phyloP scores from a whole-genome alignment of 2,888 invertebrate species.

The Agonopterix arenella region DNA sequence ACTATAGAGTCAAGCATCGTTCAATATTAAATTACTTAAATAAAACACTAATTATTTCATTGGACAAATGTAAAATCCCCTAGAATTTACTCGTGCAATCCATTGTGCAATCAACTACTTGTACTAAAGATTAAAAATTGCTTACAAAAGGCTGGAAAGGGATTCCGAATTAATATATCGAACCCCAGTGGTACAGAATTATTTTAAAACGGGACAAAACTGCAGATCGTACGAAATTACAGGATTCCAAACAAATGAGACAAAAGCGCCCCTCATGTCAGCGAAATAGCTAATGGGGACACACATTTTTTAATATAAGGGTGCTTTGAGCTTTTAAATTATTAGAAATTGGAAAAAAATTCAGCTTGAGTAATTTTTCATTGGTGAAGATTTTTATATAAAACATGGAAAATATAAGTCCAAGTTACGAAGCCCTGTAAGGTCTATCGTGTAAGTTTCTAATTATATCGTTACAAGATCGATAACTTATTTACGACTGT shows the following conservation, averaged over 20 bases:
- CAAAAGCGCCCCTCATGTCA: conserved; percentile 49
- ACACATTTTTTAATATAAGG: conserved; percentile 58
- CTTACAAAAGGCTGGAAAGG: conserved; percentile 51
- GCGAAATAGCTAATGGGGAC: conserved; percentile 60
- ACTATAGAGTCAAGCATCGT: too few relatives aligned
- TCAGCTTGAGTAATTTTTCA: too few relatives aligned
- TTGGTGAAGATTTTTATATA: too few relatives aligned
- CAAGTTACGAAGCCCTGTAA: too few relatives aligned
- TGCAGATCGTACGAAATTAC: conserved; percentile 70
- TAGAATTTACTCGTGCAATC: conserved; percentile 5
- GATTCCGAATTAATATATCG: conserved; percentile 53
- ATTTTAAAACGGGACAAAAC: conserved; percentile 56
- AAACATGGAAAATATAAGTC: too few relatives aligned
- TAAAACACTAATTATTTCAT: too few relatives aligned
- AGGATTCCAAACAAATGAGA: conserved; percentile 60
- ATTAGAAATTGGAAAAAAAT: conserved; percentile 28
- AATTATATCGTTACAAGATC: too few relatives aligned
- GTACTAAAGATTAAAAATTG: conserved; percentile 60
- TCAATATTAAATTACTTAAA: too few relatives aligned
- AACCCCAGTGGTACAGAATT: conserved; percentile 40
- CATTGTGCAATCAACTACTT: conserved; percentile 18
- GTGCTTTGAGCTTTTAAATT: conserved; percentile 49
- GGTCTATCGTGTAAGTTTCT: too few relatives aligned
- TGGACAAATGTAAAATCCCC: neutral
- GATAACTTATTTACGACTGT: too few relatives aligned